Base-by-base conservation (phyloP, 2,888 invertebrate species). In the Synergus umbraculus region DNA sequence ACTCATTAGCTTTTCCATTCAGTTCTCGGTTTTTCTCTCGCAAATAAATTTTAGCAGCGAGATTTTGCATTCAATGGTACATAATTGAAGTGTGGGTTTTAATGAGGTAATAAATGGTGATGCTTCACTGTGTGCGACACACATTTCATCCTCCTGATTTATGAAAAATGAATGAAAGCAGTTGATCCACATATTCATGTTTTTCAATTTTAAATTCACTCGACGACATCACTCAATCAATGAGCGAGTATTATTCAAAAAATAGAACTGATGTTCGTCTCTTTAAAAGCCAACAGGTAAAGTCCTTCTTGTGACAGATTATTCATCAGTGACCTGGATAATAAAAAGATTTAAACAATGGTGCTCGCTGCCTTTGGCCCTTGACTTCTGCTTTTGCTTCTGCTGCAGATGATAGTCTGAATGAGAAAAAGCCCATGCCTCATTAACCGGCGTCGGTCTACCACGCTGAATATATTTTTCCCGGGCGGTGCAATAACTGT, bases 401-500 rank as follows among this genome's bases (percentile, higher is more conserved):
- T 73, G 29, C n/a, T 29, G 49, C 15, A 46, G 69, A 22, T 29
- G 69, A 15, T 12, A 73, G 13, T 54, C n/a, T 54, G 37, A 73
- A 49, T 37, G 29, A 49, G 69, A 37, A 37, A 37, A 37, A 37
- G 5, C 37, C 41, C 54, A 0, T 29, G 9, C 49, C 49, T 54
- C 46, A 73, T 73, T 54, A 73, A 54, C 10, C 37, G n/a, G 15
- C 12, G 54, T 37, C 41, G 29, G 41, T 73, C 37, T 15, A 67
- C 43, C 13, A 46, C 13, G 8, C 22, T 46, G 46, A 67, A 44
- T n/a, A 15, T n/a, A 73, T 54, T 73, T 54, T 54, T 73, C 37
- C 12, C 13, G 22, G 29, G 37, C n/a, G 15, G 49, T 73, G 41
- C 54, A 73, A 73, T 58, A 73, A 73, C 73, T 73, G 73, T 73